Evolutionary conservation across 37 sponge, comb jelly and placozoan species (phyloP).

Genomic region (Ephydatia muelleri): DNA sequence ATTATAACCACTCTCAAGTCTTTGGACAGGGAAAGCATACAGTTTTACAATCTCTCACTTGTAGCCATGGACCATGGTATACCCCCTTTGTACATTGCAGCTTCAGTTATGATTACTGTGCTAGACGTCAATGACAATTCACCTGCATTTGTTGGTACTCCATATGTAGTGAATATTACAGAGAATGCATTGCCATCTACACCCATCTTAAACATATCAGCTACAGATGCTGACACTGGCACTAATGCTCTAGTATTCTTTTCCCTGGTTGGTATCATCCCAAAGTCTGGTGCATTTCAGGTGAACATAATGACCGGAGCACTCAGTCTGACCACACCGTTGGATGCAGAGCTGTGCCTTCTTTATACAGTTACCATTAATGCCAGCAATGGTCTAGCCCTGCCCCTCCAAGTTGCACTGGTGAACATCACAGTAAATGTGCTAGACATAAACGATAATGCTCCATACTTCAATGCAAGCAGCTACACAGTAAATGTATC

Average conservation of each 20-base stretch:
- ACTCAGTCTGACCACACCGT: background rate
- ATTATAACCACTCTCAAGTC: constrained; percentile 19
- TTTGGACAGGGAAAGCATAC: constrained; percentile 57
- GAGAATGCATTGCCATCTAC: constrained; percentile 28
- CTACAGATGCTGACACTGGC: constrained; percentile 63
- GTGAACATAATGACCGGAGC: constrained; percentile 49
- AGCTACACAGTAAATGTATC: constrained; percentile 20
- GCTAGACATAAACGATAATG: constrained; percentile 71
- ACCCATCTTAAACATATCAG: constrained; percentile 31
- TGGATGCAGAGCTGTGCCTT: constrained; percentile 46
- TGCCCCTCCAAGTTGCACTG: constrained; percentile 3
- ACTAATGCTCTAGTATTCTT: constrained; percentile 36
- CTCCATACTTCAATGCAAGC: constrained; percentile 36
- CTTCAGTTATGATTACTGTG: constrained; percentile 37
- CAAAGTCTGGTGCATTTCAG: constrained; percentile 14
- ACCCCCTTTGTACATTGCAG: constrained; percentile 19
- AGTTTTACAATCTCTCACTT: constrained; percentile 31
- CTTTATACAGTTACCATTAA: constrained; percentile 12
- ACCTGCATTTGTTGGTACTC: constrained; percentile 46
- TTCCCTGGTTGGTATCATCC: background rate
- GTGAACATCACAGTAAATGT: constrained; percentile 26
- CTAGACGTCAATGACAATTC: constrained; percentile 68
- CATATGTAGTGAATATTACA: constrained; percentile 14
- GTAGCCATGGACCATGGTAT: constrained; percentile 39
- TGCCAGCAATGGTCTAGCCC: constrained; percentile 37